A percentile compares a stretch with the other conserved stretches of the same genome.
phyloP scores from a whole-genome alignment of 2,113 vertebrate genomes.

The Anolis sagrei region DNA sequence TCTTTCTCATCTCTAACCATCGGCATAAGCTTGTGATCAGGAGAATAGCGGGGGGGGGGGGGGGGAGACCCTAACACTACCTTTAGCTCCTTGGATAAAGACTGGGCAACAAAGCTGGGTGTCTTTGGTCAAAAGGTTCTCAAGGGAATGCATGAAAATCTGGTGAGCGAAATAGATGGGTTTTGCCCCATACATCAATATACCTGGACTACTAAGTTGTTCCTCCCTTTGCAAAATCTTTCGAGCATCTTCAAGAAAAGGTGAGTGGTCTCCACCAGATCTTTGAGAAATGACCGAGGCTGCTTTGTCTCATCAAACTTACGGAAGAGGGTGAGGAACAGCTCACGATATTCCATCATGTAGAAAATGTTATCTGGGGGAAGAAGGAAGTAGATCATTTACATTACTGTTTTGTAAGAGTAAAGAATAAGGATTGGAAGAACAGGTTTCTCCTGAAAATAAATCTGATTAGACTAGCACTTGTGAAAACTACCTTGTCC shows the following conservation, averaged over 20 bases:
- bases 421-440: neutral
- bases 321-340: conserved; percentile 91
- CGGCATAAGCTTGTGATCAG: too few relatives aligned
- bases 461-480: neutral
- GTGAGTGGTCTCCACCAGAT: conserved; percentile 94
- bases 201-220: conserved; percentile 90
- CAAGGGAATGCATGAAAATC: neutral
- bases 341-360: conserved; percentile 96
- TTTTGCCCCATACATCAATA: neutral
- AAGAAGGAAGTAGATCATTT: neutral
- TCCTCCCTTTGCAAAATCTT: conserved; percentile 87
- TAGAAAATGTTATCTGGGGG: conserved; percentile 94
- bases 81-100: neutral
- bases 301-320: conserved; percentile 91
- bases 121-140: neutral
- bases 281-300: conserved; percentile 87
- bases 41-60: too few relatives aligned
- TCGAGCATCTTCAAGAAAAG: conserved; percentile 95
- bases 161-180: neutral
- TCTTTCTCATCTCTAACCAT: neutral
- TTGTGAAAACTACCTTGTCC: too few relatives aligned
- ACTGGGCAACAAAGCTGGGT: neutral
- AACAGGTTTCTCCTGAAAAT: neutral
- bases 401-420: neutral
- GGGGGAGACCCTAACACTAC: neutral